Evolutionary conservation across 2,113 vertebrate species (phyloP), one percentile per base, ranked within the genome.

Genomic region (Anhinga anhinga): DNA sequence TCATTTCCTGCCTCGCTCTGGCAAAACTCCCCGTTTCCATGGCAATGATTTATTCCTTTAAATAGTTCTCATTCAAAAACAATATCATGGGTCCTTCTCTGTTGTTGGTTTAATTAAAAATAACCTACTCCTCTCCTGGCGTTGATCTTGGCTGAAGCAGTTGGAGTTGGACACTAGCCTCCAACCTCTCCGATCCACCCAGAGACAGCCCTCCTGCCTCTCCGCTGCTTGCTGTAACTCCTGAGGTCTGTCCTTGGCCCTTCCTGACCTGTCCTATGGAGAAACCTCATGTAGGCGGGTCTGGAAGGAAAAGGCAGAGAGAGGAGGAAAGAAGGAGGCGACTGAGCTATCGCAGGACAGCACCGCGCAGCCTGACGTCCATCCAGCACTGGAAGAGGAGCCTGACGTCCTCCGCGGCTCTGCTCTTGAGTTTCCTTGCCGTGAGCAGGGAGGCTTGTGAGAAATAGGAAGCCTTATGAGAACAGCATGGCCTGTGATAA

Each of bases 1-100:
- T 94, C 3, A 29, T 88, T 96, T 97, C 91, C 91, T 97, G 93
- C 65, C 36, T 96, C 6, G 7, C 69, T 76, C 86, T 96, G 95
- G 91, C 90, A 94, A 65, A 82, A 83, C 56, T 97, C 93, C 78
- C 55, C 0, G 86, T 98, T 97, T 91, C 97, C 93, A 96, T 95
- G 92, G 97, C 5, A 29, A 97, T 90, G 71, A 56, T 95, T 93
- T 97, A 94, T 95, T 91, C 79, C 83, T 92, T 97, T 93, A 97
- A 97, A 96, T 94, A 97, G 93, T 82, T 94, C 73, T 86, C 80
- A 73, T 93, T 97, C 90, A 96, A 97, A 93, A 97, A 96, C 94
- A 96, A 84, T 96, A 93, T 94, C 81, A 63, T 79, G 42, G n/a
- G 61, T 89, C 88, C 63, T 97, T 70, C 73, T 88, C 86, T 95